Evolutionary conservation across 2,113 vertebrate species (phyloP).

Genomic region (Cranoglanis bouderius): DNA sequence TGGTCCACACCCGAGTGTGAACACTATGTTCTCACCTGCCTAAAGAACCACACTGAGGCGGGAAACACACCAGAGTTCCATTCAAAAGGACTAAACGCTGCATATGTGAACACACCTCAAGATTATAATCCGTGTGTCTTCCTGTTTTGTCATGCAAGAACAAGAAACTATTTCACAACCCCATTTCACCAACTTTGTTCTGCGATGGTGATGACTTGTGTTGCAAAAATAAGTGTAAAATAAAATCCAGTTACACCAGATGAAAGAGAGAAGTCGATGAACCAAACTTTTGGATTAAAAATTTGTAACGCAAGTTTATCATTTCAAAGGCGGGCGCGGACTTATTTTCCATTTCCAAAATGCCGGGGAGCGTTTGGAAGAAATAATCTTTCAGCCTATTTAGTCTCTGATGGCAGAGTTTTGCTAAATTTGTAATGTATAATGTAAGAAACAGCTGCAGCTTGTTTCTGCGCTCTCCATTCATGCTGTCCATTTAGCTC

Average conservation of each 20-base stretch:
- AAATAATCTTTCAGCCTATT: conserved; percentile 35
- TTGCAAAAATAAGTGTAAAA: conserved; percentile 40
- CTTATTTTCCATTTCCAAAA: conserved; percentile 29
- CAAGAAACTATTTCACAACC: neutral
- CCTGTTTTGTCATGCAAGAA: conserved; percentile 1
- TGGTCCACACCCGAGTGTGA: neutral
- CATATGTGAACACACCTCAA: neutral
- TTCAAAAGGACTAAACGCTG: neutral
- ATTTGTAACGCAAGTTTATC: neutral
- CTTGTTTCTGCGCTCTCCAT: neutral
- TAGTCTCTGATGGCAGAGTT: conserved; percentile 23
- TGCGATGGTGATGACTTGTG: neutral
- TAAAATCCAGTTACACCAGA: conserved; percentile 30
- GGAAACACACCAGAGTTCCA: neutral
- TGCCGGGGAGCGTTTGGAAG: conserved; percentile 3
- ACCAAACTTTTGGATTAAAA: neutral
- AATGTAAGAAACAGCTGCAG: neutral
- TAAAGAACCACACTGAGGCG: neutral
- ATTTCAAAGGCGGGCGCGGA: conserved; percentile 33
- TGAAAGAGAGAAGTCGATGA: conserved; percentile 19
- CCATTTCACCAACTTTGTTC: neutral
- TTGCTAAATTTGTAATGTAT: neutral
- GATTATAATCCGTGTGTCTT: neutral
- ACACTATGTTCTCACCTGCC: neutral
- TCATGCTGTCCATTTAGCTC: conserved; percentile 5